Evolutionary conservation across 1,140 invertebrate species (phyloP), one percentile per base, ranked within the genome.

Genomic region (Magallana angulata): DNA sequence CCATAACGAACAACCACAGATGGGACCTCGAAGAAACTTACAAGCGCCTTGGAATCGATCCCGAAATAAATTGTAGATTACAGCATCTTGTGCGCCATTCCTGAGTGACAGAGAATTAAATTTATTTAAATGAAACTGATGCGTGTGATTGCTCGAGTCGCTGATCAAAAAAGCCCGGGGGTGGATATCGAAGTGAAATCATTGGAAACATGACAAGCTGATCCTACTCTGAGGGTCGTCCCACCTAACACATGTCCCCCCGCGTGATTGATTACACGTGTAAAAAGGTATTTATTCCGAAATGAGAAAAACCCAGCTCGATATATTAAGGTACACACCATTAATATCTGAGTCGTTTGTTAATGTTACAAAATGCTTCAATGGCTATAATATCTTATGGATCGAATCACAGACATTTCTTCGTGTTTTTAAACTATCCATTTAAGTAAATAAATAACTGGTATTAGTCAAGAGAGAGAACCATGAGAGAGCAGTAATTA

Each of bases 101-200:
- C 68, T 76, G 68, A 76, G 24, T 76, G 68, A 76, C 68, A 76
- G 68, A 30, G 68, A 76, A 76, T 76, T 48, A 76, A 76, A 76
- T 76, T 76, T 76, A 76, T 76, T 76, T 76, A 76, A 76, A 76
- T 76, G 68, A 76, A 76, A 30, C 68, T 76, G 68, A 76, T 76
- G 68, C 68, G 68, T 76, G 68, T 76, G 68, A 76, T 76, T 76
- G 68, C 68, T 76, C 30, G 68, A 76, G 24, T 76, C 68, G 18
- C 11, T 30, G 68, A 76, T 76, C 68, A 76, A 76, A 76, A 76
- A 30, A 18, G 24, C 68, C 68, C 24, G 68, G 60, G 68, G 68
- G 68, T 76, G 68, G 68, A 76, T 76, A 36, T 76, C 14, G 68
- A n/a, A 11, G 24, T 12, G 68, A 76, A 76, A 76, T 76, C 68